Conservation (phyloP, 2,797 vertebrate genomes). For the Helarctos malayanus region DNA sequence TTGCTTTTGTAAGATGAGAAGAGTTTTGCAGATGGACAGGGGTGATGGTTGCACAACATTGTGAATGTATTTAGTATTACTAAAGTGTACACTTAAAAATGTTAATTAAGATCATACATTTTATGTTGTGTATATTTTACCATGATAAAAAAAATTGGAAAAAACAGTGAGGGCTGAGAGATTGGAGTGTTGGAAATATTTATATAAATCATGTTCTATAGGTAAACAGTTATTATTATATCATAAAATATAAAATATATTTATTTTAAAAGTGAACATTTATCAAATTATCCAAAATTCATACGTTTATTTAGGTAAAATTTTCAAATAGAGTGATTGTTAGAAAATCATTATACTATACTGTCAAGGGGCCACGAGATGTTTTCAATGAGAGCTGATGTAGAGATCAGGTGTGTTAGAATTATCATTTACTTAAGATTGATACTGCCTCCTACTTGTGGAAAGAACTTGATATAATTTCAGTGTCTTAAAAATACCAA, state of each 20-base stretch:
- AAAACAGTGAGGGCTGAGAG: neutral
- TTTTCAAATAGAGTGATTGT: slow-evolving; percentile 18
- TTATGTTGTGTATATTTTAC: neutral
- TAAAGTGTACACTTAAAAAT: neutral
- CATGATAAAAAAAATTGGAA: neutral
- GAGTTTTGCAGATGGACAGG: neutral
- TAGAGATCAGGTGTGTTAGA: neutral
- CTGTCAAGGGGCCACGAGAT: neutral
- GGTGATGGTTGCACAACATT: neutral
- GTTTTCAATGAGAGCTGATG: neutral
- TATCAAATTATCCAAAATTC: slow-evolving; percentile 36
- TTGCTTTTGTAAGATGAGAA: neutral
- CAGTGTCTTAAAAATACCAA: neutral
- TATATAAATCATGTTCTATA: neutral
- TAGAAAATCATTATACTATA: neutral
- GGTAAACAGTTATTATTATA: slow-evolving; percentile 31
- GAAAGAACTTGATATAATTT: slow-evolving; percentile 20
- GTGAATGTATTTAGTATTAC: neutral
- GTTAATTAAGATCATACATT: neutral
- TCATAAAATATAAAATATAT: neutral
- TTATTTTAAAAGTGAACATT: neutral
- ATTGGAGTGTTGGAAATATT: neutral
- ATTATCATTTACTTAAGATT: neutral
- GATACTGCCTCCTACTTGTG: slow-evolving; percentile 1
- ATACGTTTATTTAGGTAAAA: neutral